Base-by-base conservation (phyloP, 2,113 vertebrate species). In the Anolis sagrei region DNA sequence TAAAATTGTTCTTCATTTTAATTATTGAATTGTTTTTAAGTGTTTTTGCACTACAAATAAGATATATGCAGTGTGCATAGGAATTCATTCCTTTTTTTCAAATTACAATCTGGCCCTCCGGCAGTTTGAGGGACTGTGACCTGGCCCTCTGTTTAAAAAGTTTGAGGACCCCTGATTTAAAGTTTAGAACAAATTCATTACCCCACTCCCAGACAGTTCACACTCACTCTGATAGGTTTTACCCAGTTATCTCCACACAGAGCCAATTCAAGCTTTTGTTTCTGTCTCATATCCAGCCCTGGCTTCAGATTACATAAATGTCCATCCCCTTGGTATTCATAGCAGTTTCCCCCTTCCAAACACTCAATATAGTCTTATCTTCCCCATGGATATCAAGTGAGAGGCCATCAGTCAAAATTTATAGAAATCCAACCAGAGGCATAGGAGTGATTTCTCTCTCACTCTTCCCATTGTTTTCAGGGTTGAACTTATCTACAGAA, bases 281-380 rank as follows among this genome's bases (percentile, higher is more conserved):
- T 72, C 36, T 72, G 9, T 73, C 69, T 80, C 44, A 48, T 58
- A 32, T 51, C n/a, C 54, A 49, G 5, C 39, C 39, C 14, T 64
- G 23, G 74, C 48, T 80, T 86, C 77, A 80, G 77, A 29, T 80
- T 51, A 27, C 68, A 79, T 29, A 21, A 32, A 61, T 44, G 32
- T 36, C 51, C 51, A 77, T 32, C 27, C 54, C 23, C 62, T 36
- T 16, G 27, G 44, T 82, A 51, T 66, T 75, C 18, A 49, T 64
- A 39, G 39, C 16, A 32, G 39, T 86, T 51, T 61, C 13, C 77
- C 54, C 16, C 39, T 29, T 34, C 34, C 54, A 68, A 6, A 11
- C 76, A 25, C 85, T 77, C 86, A 49, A 32, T 82, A 79, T 92
- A 83, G 73, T 79, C 69, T 78, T 83, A 75, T 48, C 14, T 82